Evolutionary conservation across 2,888 invertebrate species (phyloP).

Genomic region (Netelia fuscicornis): DNA sequence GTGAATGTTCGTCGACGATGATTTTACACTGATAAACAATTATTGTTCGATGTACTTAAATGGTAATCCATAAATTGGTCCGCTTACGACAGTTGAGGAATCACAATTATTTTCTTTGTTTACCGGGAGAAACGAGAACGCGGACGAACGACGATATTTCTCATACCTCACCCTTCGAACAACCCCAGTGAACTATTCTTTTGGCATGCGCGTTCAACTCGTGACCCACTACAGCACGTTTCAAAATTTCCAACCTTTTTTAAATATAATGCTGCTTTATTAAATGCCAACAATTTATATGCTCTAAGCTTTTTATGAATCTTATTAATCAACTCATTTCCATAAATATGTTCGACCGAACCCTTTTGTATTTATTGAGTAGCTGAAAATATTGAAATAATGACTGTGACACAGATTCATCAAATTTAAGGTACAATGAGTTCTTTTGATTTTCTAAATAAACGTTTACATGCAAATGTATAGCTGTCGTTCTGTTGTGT

Average conservation of each 20-base stretch:
- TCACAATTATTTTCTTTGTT: conserved; percentile 21
- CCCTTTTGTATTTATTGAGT: background rate
- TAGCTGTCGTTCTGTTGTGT: conserved; percentile 82
- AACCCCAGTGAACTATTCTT: conserved; percentile 35
- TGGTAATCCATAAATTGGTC: background rate
- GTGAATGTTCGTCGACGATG: background rate
- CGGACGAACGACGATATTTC: conserved; percentile 34
- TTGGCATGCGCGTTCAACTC: conserved; percentile 70
- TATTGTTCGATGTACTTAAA: background rate
- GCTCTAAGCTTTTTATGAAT: conserved; percentile 49
- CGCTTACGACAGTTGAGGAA: background rate
- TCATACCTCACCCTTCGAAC: conserved; percentile 55
- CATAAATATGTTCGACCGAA: background rate
- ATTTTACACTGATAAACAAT: background rate
- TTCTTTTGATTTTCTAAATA: conserved; percentile 80
- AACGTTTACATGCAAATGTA: conserved; percentile 87
- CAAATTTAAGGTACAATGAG: conserved; percentile 90
- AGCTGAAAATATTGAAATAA: too few species aligned
- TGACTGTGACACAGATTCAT: conserved; percentile 81
- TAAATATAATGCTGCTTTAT: too few species aligned
- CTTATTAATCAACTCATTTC: conserved; percentile 62
- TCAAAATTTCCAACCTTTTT: conserved; percentile 28
- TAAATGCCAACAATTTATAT: background rate
- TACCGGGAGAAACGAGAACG: conserved; percentile 39
- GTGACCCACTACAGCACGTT: conserved; percentile 61